Conservation (phyloP, 2,797 vertebrate genomes). For the Huso huso region DNA sequence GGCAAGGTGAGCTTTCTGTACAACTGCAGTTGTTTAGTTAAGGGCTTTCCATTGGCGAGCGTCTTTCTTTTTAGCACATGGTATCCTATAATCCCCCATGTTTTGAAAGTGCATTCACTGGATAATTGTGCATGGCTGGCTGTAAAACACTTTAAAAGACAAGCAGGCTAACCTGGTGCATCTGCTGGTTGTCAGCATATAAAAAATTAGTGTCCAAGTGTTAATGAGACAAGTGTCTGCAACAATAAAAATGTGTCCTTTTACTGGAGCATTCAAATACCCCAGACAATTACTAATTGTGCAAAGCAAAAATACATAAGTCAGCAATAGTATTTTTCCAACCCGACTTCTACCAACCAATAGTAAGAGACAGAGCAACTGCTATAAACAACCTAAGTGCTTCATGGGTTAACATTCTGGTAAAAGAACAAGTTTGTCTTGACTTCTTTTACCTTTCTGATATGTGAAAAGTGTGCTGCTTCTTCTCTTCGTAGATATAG, state of each 20-base stretch:
- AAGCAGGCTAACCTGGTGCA: constrained; percentile 20
- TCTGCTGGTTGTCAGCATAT: constrained; percentile 17
- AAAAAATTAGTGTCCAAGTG: constrained; percentile 1
- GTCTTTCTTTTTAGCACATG: neutral
- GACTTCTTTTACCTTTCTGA: constrained; percentile 24
- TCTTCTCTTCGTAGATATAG: constrained; percentile 63
- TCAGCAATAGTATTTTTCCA: neutral
- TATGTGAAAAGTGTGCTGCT: constrained; percentile 53
- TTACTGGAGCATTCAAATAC: constrained; percentile 20
- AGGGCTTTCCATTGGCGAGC: too few relatives aligned
- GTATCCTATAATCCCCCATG: constrained; percentile 8
- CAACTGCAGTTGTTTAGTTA: too few relatives aligned
- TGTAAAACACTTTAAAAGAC: constrained; percentile 14
- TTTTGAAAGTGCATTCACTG: constrained; percentile 25
- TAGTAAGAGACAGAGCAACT: too few relatives aligned
- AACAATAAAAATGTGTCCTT: constrained; percentile 12
- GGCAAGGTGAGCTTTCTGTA: too few relatives aligned
- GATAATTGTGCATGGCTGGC: constrained; percentile 18
- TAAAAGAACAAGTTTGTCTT: constrained; percentile 1
- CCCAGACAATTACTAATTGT: neutral
- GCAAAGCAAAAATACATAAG: neutral
- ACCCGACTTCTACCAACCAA: too few relatives aligned
- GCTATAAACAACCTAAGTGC: neutral
- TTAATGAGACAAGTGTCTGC: constrained; percentile 13
- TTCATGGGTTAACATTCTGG: neutral